Conservation (phyloP, 1,140 invertebrate genomes). For the Pachypeltis micranthus region DNA sequence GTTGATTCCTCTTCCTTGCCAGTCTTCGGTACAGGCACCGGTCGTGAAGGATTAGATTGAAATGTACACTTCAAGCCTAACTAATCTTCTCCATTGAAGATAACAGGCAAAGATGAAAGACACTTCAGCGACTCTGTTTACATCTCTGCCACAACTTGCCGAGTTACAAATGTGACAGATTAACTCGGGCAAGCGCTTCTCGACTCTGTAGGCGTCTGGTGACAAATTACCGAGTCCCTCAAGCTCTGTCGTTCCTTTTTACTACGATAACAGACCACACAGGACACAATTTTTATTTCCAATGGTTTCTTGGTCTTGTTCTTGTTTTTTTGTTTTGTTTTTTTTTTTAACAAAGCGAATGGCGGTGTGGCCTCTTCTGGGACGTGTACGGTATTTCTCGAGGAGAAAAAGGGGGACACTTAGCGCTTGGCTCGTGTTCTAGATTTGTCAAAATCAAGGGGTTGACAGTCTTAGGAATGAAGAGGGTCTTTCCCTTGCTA, state of each 20-base stretch:
- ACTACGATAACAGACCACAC: neutral
- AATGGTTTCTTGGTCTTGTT: neutral
- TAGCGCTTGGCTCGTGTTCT: neutral
- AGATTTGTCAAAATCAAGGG: neutral
- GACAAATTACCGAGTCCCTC: neutral
- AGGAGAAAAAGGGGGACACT: neutral
- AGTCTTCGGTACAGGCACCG: no score
- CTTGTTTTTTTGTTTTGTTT: no score
- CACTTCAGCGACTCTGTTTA: neutral
- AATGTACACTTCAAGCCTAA: no score
- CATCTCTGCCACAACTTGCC: neutral
- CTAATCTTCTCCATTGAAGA: no score
- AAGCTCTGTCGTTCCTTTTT: neutral
- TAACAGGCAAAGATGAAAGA: neutral
- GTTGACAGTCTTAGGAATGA: no score
- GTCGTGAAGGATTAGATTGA: no score
- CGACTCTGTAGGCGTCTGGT: neutral
- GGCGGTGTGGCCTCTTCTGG: no score
- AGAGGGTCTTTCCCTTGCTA: no score
- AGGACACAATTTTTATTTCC: neutral
- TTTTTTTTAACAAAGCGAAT: no score
- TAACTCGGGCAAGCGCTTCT: neutral
- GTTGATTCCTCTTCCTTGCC: no score
- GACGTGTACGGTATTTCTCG: no score
- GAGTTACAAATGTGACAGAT: neutral